Evolutionary conservation across 1,140 invertebrate genomes (phyloP), one percentile per base, ranked within the genome.

Genomic region (Saxidomus purpurata): DNA sequence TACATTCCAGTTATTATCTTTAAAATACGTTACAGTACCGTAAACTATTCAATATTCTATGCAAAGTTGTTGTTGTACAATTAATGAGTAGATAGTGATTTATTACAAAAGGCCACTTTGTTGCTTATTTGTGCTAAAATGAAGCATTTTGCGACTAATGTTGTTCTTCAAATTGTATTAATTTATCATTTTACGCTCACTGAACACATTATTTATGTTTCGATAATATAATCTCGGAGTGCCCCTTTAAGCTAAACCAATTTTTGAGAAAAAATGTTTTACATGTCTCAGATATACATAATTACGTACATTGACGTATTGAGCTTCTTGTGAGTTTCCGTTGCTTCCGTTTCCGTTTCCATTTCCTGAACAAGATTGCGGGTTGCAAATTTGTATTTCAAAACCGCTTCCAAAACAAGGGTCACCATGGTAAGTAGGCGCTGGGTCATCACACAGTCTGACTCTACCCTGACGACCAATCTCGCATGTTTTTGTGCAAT

Each of bases 371-470:
- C 52, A 59, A 22, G 52, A 59, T 19, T n/a, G 17, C 19, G 52
- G 6, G 52, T 59, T 59, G 19, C 52, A 59, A n/a, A 59, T 6
- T 59, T 22, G 15, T 59, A 59, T 59, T 22, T 22, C 52, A 22
- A 59, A 59, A 59, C 17, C 52, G n/a, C n/a, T 59, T 3, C 52
- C 52, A 59, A 59, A 59, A 59, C 15, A n/a, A 8, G n/a, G 15
- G 19, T 59, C 19, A 11, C 17, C n/a, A 22, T 59, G 8, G 3
- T 3, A 6, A 11, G 15, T n/a, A 38, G 89, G 79, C 1, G 63
- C 69, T 63, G 90, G 89, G 25, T 87, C 47, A 83, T 63, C 59
- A 76, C 92, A 92, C 15, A 31, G 13, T 25, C 90, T 52, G 11
- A 52, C 80, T 55, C 89, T 31, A 13, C 47, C 79, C 49, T 67